Conservation (phyloP, 2,888 invertebrate species). For the Drosophila differens region DNA sequence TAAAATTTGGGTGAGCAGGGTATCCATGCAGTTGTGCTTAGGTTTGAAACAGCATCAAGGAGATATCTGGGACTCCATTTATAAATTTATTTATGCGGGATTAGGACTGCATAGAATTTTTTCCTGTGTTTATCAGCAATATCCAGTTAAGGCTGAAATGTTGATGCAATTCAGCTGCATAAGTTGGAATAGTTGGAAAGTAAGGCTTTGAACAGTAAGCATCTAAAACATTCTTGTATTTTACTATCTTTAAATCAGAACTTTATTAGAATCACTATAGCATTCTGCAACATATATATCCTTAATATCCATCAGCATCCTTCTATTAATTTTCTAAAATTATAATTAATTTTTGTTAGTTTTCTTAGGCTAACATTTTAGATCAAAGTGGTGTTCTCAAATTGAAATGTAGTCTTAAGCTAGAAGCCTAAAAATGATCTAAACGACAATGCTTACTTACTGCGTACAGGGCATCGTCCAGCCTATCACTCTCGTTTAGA, state of each 20-base stretch:
- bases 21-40: no score
- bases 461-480: not conserved
- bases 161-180: not conserved
- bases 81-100: not conserved
- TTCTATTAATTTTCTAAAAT: not conserved
- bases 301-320: not conserved
- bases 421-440: not conserved
- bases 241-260: not conserved
- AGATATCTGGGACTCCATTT: not conserved
- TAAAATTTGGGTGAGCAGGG: not conserved
- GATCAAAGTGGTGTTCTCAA: not conserved
- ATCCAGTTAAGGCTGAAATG: not conserved
- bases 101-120: not conserved
- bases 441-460: no score
- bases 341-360: not conserved
- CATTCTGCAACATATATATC: no score
- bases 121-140: not conserved
- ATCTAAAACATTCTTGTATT: not conserved
- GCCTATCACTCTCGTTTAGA: not conserved
- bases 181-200: not conserved
- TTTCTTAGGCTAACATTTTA: not conserved
- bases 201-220: not conserved
- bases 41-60: not conserved
- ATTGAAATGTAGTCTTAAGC: not conserved
- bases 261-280: not conserved